phyloP scores from a whole-genome alignment of 2,113 vertebrate species.

The Prionailurus viverrinus region DNA sequence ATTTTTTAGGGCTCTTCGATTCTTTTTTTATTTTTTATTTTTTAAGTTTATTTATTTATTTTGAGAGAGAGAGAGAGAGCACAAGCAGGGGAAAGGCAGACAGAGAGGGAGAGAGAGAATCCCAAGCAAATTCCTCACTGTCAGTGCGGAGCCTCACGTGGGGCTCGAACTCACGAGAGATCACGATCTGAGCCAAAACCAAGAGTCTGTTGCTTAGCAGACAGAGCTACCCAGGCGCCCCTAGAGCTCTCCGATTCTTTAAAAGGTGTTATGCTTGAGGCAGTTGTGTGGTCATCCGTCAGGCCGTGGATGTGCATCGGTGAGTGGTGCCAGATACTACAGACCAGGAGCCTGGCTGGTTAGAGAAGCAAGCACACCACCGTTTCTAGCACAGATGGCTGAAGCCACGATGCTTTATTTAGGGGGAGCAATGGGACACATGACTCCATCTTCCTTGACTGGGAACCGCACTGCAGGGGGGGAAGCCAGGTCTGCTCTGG shows the following conservation, averaged over 20 bases:
- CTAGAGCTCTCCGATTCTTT: not conserved
- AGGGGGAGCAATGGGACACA: not conserved
- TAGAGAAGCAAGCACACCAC: not conserved
- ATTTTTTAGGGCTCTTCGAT: not conserved
- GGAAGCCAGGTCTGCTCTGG: not conserved
- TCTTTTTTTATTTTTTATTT: not conserved
- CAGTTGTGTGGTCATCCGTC: not conserved
- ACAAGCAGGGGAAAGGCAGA: no score
- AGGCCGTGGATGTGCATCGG: not conserved
- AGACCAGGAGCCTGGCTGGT: not conserved
- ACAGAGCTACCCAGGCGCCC: no score
- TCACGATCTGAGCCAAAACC: no score
- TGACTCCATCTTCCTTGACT: not conserved
- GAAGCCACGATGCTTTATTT: not conserved
- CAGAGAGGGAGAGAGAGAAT: no score
- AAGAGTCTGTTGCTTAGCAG: no score
- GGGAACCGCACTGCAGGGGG: not conserved
- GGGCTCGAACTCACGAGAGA: no score
- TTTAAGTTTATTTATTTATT: no score
- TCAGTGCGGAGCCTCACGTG: no score
- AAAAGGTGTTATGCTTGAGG: not conserved
- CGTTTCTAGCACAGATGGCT: not conserved
- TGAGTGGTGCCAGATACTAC: not conserved
- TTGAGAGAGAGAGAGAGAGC: no score
- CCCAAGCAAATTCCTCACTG: no score